Percentiles rank a stretch among this genome's conserved stretches.
These are phyloP conservation scores for Mallotus villosus DNA, from an alignment of 2,797 vertebrate genomes.

Conservation along the genomic window DNA sequence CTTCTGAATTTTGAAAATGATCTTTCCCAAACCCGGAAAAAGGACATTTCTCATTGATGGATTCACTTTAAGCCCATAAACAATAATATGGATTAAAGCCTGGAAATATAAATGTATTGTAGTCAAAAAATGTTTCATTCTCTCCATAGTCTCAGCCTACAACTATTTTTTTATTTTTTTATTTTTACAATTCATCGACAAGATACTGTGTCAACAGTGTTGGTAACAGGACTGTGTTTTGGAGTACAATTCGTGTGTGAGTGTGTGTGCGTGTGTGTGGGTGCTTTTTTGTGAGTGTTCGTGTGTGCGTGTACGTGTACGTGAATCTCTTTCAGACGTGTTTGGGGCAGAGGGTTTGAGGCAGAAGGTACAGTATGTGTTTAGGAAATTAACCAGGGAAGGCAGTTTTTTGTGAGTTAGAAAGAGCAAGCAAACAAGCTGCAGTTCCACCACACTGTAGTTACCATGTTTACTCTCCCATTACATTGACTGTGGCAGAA, in stretches of 20 bases:
- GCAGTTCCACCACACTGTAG: constrained; percentile 37
- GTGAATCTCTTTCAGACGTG: constrained; percentile 1
- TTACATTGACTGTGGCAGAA: constrained; percentile 61
- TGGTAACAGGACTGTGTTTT: no score
- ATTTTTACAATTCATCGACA: neutral
- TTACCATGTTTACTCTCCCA: constrained; percentile 67
- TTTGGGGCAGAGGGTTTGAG: constrained; percentile 2
- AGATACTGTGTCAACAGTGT: neutral
- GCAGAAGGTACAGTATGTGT: constrained; percentile 12
- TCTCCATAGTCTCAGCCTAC: no score
- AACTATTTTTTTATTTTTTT: neutral
- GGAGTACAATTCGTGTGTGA: constrained; percentile 10
- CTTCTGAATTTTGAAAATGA: neutral
- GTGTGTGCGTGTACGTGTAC: neutral
- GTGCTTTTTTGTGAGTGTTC: constrained; percentile 18
- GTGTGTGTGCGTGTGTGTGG: constrained; percentile 4
- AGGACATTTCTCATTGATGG: constrained; percentile 39
- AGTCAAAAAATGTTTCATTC: no score
- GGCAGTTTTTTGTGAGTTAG: neutral
- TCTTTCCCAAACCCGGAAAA: constrained; percentile 16
- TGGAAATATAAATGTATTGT: no score
- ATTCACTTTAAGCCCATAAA: neutral
- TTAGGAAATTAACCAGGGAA: neutral
- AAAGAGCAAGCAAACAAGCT: constrained; percentile 5
- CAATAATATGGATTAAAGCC: no score